Percentiles rank a stretch among this genome's conserved stretches.
These are phyloP conservation scores for Falco rusticolus DNA, from an alignment of 2,797 vertebrate genomes.

Conservation along the genomic window DNA sequence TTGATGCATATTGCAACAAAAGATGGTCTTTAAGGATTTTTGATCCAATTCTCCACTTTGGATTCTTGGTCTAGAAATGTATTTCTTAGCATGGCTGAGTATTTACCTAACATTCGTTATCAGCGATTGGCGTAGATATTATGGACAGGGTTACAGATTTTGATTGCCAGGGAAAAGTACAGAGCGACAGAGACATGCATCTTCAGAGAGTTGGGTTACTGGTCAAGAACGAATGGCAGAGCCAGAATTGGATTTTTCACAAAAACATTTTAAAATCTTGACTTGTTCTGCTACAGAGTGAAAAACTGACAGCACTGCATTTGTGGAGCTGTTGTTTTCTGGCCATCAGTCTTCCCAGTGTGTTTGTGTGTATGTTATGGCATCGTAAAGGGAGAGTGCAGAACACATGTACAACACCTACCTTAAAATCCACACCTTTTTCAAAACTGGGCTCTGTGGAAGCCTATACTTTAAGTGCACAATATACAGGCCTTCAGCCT, in stretches of 20 bases:
- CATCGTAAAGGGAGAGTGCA: background rate
- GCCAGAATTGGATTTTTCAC: background rate
- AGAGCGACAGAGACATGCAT: background rate
- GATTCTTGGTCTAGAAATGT: background rate
- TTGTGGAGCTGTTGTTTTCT: background rate
- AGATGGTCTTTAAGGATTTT: background rate
- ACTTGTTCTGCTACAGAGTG: background rate
- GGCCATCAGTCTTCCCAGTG: background rate
- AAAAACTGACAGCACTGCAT: background rate
- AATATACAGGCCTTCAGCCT: background rate
- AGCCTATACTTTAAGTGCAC: background rate
- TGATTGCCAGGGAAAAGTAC: background rate
- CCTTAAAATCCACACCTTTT: background rate
- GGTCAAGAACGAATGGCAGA: background rate
- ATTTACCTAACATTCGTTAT: background rate
- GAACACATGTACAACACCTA: background rate
- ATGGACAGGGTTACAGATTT: background rate
- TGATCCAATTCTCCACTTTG: background rate
- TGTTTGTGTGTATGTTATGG: background rate
- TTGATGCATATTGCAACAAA: background rate
- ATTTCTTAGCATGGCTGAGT: background rate
- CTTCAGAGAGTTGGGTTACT: background rate
- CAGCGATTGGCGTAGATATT: background rate
- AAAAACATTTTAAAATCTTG: background rate
- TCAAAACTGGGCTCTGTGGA: background rate